Percentiles rank a stretch among this genome's conserved stretches.
phyloP scores from a whole-genome alignment of 2,888 invertebrate species.

The Hydrotaea cyrtoneurina region DNA sequence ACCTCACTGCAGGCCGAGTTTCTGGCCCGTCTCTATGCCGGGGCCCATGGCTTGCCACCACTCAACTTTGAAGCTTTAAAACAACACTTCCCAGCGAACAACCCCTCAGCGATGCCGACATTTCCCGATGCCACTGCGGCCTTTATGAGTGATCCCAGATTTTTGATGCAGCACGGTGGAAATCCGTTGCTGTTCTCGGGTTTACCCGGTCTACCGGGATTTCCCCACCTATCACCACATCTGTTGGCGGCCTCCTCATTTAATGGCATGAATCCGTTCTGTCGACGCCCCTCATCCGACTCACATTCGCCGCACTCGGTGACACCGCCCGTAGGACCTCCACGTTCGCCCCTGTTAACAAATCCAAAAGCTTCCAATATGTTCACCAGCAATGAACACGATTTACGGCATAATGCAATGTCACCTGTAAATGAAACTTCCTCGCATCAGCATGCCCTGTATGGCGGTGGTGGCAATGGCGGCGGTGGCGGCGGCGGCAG shows the following conservation, averaged over 20 bases:
- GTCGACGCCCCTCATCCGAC: constrained; percentile 81
- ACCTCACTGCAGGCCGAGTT: constrained; percentile 86
- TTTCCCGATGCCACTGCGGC: constrained; percentile 70
- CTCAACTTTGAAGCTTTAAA: constrained; percentile 86
- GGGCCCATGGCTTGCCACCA: constrained; percentile 84
- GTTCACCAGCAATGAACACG: constrained; percentile 53
- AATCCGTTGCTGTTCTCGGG: constrained; percentile 84
- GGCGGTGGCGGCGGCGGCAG: not conserved
- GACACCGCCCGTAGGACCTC: constrained; percentile 78
- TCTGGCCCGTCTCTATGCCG: constrained; percentile 89
- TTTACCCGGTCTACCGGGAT: constrained; percentile 82
- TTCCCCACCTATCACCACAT: constrained; percentile 82
- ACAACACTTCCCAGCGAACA: constrained; percentile 74
- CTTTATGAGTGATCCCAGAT: constrained; percentile 76
- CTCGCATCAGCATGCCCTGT: constrained; percentile 15
- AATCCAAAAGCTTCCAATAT: constrained; percentile 62
- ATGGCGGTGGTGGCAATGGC: not conserved
- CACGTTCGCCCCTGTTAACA: constrained; percentile 61
- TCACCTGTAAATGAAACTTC: constrained; percentile 62
- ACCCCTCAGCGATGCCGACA: constrained; percentile 45
- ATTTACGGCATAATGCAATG: constrained; percentile 46
- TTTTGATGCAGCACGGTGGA: constrained; percentile 81
- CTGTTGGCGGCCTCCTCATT: constrained; percentile 77
- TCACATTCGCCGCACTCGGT: constrained; percentile 83
- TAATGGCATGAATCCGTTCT: constrained; percentile 78